Base-by-base conservation (phyloP, 1,140 invertebrate genomes). In the Copidosoma floridanum region DNA sequence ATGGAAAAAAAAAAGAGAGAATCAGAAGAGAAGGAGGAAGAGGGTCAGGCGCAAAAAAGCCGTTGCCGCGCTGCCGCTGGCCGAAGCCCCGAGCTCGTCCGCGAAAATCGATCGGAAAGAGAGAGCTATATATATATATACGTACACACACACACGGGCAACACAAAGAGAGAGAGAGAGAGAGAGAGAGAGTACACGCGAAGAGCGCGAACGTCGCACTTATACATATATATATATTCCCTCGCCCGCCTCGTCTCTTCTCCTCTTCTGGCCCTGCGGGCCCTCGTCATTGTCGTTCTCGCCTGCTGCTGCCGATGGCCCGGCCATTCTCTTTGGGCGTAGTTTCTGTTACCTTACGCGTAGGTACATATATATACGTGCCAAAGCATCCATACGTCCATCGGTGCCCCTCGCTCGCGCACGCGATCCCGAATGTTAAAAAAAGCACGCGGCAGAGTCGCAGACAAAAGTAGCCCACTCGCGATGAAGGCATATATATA, bases 401-500 rank as follows among this genome's bases (percentile, higher is more conserved):
- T 32, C 29, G 29, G n/a, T 12, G 6, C 14, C 41, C 26, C 53
- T 46, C 21, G 29, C 53, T 46, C 56, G 37, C 46, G 27, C 35
- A 12, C 46, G 46, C 46, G 46, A 20, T 35, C 53, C 16, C 48
- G 38, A 29, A 40, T 51, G 48, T 58, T 56, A 59, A 54, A 54
- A 60, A 60, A 60, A 60, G 50, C 29, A 59, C 57, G 57, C 26
- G 32, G 50, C 41, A 32, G 27, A 14, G 43, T 32, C 40, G 48
- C 29, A 54, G 59, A 61, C 59, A 61, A 55, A 55, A 61, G 59
- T 61, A 61, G 59, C 59, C 59, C 59, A 61, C 43, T 56, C 59
- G 53, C 62, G 43, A 59, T n/a, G n/a, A n/a, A n/a, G n/a, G n/a
- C n/a, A n/a, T n/a, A n/a, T n/a, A n/a, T 37, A 53, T 38, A 16